Percentiles rank a stretch among this genome's conserved stretches.
Conservation (phyloP, 2,797 vertebrate species). For the Clarias platycephalus region DNA sequence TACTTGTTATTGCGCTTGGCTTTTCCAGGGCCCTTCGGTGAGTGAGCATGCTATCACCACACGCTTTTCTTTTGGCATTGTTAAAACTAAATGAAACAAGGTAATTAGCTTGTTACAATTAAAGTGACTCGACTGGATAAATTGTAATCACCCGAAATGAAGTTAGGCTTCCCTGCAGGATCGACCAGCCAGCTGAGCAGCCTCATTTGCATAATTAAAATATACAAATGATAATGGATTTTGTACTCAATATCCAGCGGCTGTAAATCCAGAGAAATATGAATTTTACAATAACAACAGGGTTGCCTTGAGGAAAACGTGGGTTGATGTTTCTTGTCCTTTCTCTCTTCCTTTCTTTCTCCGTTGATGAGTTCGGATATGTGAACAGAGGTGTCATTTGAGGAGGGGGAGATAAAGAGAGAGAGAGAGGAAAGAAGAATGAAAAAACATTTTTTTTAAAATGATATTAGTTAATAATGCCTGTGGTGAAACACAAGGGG, state of each 20-base stretch:
- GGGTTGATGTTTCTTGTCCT: slow-evolving; percentile 73
- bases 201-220: slow-evolving; percentile 99
- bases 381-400: slow-evolving; percentile 71
- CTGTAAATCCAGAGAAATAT: slow-evolving; percentile 97
- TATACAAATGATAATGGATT: slow-evolving; percentile 99
- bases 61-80: slow-evolving; percentile 90
- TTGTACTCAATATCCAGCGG: slow-evolving; percentile 99
- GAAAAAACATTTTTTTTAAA: slow-evolving; percentile 73
- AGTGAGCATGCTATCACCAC: slow-evolving; percentile 78
- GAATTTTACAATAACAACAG: slow-evolving; percentile 98
- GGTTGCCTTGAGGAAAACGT: slow-evolving; percentile 84
- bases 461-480: slow-evolving; percentile 87
- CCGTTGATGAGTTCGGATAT: slow-evolving; percentile 74
- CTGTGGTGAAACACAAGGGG: slow-evolving; percentile 70
- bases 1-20: slow-evolving; percentile 46
- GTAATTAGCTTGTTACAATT: slow-evolving; percentile 99
- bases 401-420: slow-evolving; percentile 51
- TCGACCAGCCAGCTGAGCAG: slow-evolving; percentile 97
- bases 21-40: slow-evolving; percentile 35
- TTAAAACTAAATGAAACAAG: slow-evolving; percentile 99
- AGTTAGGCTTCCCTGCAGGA: slow-evolving; percentile 98
- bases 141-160: slow-evolving; percentile 99
- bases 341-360: slow-evolving; percentile 14
- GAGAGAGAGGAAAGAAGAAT: slow-evolving; percentile 63
- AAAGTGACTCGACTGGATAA: slow-evolving; percentile 99